Conservation (phyloP, 1,140 invertebrate genomes). For the Apis laboriosa region DNA sequence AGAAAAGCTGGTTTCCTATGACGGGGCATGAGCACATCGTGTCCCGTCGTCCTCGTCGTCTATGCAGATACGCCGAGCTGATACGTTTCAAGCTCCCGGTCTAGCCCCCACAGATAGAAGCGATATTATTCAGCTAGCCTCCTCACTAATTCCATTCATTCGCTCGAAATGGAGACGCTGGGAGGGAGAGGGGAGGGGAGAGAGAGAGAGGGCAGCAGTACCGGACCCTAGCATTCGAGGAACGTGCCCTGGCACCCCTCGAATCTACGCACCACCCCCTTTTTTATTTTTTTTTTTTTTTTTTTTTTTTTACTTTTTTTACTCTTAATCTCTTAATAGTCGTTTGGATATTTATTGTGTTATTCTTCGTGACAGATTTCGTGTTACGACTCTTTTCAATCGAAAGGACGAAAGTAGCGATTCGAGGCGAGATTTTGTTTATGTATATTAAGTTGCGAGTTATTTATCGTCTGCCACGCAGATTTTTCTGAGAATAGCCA, state of each 20-base stretch:
- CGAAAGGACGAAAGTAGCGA: too few species aligned
- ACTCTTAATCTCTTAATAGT: too few species aligned
- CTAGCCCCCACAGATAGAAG: conserved; percentile 78
- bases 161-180: conserved; percentile 54
- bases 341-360: too few species aligned
- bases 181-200: not conserved
- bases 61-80: conserved; percentile 78
- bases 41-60: conserved; percentile 66
- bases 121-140: conserved; percentile 81
- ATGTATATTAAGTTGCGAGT: too few species aligned
- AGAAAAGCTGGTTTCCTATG: conserved; percentile 63
- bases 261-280: conserved; percentile 23
- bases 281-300: not conserved
- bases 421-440: too few species aligned
- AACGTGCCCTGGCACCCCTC: conserved; percentile 36
- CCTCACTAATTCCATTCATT: conserved; percentile 82
- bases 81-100: conserved; percentile 78
- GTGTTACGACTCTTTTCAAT: too few species aligned
- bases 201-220: not conserved
- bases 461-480: too few species aligned
- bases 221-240: conserved; percentile 44
- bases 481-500: too few species aligned
- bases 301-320: too few species aligned
- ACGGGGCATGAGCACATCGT: conserved; percentile 51
- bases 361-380: too few species aligned